Evolutionary conservation across 2,797 vertebrate species (phyloP).

Genomic region (Smutsia gigantea): DNA sequence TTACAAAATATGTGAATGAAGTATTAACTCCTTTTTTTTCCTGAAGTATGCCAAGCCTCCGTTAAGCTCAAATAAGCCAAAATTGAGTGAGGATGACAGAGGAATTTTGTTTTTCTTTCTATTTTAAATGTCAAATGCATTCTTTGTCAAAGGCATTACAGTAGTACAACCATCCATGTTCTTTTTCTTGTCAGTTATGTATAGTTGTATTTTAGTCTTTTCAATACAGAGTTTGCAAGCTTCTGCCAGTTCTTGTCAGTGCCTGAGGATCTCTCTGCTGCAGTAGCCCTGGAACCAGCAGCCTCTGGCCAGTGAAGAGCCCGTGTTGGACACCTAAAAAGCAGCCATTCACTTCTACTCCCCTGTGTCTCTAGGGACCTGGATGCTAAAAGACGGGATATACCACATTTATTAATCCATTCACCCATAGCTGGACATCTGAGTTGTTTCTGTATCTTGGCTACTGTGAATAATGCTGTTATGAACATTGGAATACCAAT

Average conservation of each 20-base stretch:
- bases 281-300: no score
- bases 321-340: no score
- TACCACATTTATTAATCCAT: neutral
- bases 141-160: neutral
- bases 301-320: no score
- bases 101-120: slow-evolving; percentile 52
- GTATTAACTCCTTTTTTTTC: neutral
- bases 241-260: no score
- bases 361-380: no score
- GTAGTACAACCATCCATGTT: neutral
- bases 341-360: no score
- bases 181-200: neutral
- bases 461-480: no score
- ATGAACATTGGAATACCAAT: neutral
- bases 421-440: neutral
- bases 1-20: slow-evolving; percentile 42
- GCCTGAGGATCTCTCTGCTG: no score
- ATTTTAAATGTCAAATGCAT: slow-evolving; percentile 59
- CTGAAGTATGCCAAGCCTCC: neutral
- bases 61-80: slow-evolving; percentile 66
- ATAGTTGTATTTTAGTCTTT: neutral
- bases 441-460: neutral
- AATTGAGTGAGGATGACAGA: slow-evolving; percentile 43
- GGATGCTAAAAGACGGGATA: no score
- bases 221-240: neutral